These are phyloP conservation scores for Amphimallon solstitiale DNA, from an alignment of 2,888 invertebrate genomes.

Conservation along the genomic window DNA sequence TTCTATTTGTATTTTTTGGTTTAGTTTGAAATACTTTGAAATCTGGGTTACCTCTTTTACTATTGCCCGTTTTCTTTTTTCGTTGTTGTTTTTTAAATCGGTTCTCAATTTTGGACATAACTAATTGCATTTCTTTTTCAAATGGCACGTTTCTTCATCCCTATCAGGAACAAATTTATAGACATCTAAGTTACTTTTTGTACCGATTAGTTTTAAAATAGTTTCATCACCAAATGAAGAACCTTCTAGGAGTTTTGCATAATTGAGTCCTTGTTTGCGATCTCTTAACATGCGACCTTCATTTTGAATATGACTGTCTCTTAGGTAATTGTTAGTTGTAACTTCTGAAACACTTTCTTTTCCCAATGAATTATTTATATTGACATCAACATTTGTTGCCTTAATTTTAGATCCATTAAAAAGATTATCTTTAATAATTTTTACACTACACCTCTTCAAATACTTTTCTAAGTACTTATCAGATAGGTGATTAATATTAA, in stretches of 20 bases:
- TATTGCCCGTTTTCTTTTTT: background rate
- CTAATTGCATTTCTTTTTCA: slow-evolving; percentile 31
- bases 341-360: no score
- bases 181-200: slow-evolving; percentile 2
- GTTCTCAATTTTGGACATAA: slow-evolving; percentile 16
- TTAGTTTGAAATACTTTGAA: no score
- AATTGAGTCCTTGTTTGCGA: background rate
- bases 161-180: slow-evolving; percentile 36
- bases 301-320: background rate
- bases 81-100: background rate
- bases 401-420: no score
- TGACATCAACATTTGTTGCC: background rate
- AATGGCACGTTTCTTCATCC: slow-evolving; percentile 14
- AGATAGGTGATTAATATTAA: background rate
- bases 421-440: background rate
- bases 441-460: background rate
- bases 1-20: background rate
- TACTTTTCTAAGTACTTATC: background rate
- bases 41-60: background rate
- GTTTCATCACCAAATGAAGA: background rate
- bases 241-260: background rate
- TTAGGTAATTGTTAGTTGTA: background rate
- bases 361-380: background rate
- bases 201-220: background rate
- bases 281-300: background rate